A percentile compares a stretch with the other conserved stretches of the same genome.
These are phyloP conservation scores for Myripristis jacobus DNA, from an alignment of 2,797 vertebrate species.

Conservation along the genomic window DNA sequence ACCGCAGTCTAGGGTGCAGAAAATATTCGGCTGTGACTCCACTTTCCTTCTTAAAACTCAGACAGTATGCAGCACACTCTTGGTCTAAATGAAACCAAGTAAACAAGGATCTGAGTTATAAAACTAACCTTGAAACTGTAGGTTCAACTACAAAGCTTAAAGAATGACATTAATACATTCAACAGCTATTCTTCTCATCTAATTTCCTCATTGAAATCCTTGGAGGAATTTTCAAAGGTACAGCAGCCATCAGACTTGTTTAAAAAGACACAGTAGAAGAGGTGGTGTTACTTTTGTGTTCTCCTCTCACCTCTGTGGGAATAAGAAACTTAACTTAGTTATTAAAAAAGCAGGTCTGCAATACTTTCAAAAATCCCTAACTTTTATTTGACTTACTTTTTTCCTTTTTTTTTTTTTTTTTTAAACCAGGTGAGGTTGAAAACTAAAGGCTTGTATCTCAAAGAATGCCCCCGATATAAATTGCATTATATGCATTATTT, in stretches of 20 bases:
- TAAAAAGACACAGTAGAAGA: not conserved
- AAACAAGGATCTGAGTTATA: slow-evolving; percentile 54
- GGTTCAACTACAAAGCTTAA: slow-evolving; percentile 28
- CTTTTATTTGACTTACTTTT: no score
- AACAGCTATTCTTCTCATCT: slow-evolving; percentile 30
- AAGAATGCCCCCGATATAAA: no score
- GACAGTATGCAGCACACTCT: slow-evolving; percentile 26
- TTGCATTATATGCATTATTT: no score
- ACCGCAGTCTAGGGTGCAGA: slow-evolving; percentile 35
- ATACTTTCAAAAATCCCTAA: no score
- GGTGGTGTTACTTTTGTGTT: not conserved
- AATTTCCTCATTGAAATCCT: not conserved
- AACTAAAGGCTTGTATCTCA: no score
- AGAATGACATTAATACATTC: slow-evolving; percentile 49
- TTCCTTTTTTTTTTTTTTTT: not conserved
- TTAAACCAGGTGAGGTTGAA: not conserved
- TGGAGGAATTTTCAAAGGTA: not conserved
- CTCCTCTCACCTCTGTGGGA: not conserved
- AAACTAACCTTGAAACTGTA: slow-evolving; percentile 42
- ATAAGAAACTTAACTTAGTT: not conserved
- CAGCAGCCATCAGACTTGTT: not conserved
- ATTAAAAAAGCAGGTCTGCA: not conserved
- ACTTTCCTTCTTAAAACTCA: slow-evolving; percentile 43
- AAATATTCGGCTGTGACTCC: slow-evolving; percentile 58
- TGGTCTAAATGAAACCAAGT: slow-evolving; percentile 43